Evolutionary conservation across 2,797 vertebrate species (phyloP).

Genomic region (Scarus forsteni): DNA sequence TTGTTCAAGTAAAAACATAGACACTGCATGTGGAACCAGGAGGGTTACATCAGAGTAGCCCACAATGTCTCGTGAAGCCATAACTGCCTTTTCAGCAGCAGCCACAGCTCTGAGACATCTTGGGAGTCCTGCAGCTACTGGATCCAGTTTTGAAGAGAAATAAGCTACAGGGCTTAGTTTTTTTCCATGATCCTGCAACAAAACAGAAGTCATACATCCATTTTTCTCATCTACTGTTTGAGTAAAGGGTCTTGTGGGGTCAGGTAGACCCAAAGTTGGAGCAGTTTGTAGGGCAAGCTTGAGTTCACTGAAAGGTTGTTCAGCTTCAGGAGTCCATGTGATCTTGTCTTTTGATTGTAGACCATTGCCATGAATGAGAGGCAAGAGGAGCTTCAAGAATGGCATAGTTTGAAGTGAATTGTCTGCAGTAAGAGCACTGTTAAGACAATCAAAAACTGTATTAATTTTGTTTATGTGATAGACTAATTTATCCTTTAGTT

Average conservation of each 20-base stretch:
- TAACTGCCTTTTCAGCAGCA: constrained; percentile 1
- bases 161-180: not conserved
- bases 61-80: constrained; percentile 20
- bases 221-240: constrained; percentile 2
- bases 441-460: no score
- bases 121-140: not conserved
- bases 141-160: constrained; percentile 14
- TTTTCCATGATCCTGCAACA: not conserved
- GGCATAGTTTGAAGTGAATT: constrained; percentile 1
- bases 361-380: not conserved
- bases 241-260: not conserved
- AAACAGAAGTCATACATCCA: not conserved
- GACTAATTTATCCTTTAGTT: no score
- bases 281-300: not conserved
- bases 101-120: constrained; percentile 3
- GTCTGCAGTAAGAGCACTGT: constrained; percentile 5
- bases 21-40: constrained; percentile 1
- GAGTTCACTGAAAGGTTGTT: not conserved
- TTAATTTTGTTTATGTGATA: no score
- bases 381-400: not conserved
- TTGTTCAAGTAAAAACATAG: not conserved
- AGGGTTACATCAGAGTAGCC: not conserved
- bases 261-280: not conserved
- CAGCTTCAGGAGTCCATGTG: constrained; percentile 3
- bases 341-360: not conserved